phyloP scores from a whole-genome alignment of 2,888 invertebrate species.

The Erebia aethiops region DNA sequence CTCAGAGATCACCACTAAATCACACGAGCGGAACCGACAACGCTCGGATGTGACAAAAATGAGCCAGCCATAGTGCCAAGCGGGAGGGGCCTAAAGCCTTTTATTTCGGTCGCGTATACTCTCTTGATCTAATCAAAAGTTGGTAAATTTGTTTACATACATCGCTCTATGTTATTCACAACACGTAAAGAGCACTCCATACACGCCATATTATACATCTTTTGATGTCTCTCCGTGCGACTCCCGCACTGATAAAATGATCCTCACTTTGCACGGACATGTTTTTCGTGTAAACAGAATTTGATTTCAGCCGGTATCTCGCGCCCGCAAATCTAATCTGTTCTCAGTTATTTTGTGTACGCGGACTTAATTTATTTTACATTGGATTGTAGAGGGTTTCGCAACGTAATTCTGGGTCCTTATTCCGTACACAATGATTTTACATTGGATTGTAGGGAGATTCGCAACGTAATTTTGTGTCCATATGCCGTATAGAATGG shows the following conservation, averaged over 20 bases:
- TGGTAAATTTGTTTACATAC: slow-evolving; percentile 78
- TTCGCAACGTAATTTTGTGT: slow-evolving; percentile 36
- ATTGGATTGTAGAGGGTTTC: slow-evolving; percentile 38
- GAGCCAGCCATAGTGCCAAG: slow-evolving; percentile 44
- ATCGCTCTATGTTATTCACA: slow-evolving; percentile 64
- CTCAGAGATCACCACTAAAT: slow-evolving; percentile 30
- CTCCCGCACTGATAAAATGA: slow-evolving; percentile 68
- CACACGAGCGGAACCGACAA: slow-evolving; percentile 37
- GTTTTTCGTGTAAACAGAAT: slow-evolving; percentile 70
- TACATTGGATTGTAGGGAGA: slow-evolving; percentile 37
- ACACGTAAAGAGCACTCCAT: slow-evolving; percentile 70
- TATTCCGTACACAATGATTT: slow-evolving; percentile 31
- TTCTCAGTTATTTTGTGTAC: slow-evolving; percentile 58
- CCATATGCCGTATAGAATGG: slow-evolving; percentile 34
- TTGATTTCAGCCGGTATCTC: slow-evolving; percentile 62
- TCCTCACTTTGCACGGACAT: slow-evolving; percentile 60
- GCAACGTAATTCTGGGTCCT: slow-evolving; percentile 36
- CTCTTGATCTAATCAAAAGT: slow-evolving; percentile 76
- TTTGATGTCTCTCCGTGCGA: slow-evolving; percentile 68
- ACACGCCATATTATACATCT: slow-evolving; percentile 54
- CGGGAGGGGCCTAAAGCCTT: slow-evolving; percentile 46
- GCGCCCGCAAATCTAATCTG: slow-evolving; percentile 61
- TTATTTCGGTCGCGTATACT: slow-evolving; percentile 65
- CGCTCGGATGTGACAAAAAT: slow-evolving; percentile 45
- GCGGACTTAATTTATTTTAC: slow-evolving; percentile 42